phyloP scores from a whole-genome alignment of 2,888 invertebrate genomes.

The Drosophila algonquin region DNA sequence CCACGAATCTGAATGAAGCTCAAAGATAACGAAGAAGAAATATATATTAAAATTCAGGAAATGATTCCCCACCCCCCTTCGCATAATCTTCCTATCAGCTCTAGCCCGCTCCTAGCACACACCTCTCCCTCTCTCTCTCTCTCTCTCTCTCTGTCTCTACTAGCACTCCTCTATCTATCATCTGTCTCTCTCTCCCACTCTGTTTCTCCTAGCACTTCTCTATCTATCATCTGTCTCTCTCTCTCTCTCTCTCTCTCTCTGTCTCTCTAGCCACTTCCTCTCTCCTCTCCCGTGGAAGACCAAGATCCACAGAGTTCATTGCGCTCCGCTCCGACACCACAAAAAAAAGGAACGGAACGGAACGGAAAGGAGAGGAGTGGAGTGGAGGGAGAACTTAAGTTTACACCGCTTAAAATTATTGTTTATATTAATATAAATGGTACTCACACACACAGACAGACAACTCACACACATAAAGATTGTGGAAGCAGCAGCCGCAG shows the following conservation, averaged over 20 bases:
- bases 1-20: neutral
- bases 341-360: neutral
- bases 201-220: too few relatives aligned
- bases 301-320: slow-evolving; percentile 59
- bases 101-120: too few relatives aligned
- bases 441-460: slow-evolving; percentile 35
- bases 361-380: neutral
- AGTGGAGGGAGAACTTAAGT: slow-evolving; percentile 62
- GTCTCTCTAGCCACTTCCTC: neutral
- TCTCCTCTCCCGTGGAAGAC: neutral
- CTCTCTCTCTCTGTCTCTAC: too few relatives aligned
- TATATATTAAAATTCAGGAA: slow-evolving; percentile 26
- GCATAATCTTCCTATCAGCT: too few relatives aligned
- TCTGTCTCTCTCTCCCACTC: too few relatives aligned
- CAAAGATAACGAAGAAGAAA: slow-evolving; percentile 13
- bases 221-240: too few relatives aligned
- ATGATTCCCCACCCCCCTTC: neutral
- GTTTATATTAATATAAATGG: slow-evolving; percentile 78
- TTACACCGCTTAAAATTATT: slow-evolving; percentile 66
- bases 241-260: neutral
- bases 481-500: neutral
- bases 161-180: too few relatives aligned
- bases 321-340: slow-evolving; percentile 28
- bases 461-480: slow-evolving; percentile 4
- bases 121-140: too few relatives aligned